A percentile compares a stretch with the other conserved stretches of the same genome.
Conservation (phyloP, 1,140 invertebrate genomes). For the Platorchestia sp. region DNA sequence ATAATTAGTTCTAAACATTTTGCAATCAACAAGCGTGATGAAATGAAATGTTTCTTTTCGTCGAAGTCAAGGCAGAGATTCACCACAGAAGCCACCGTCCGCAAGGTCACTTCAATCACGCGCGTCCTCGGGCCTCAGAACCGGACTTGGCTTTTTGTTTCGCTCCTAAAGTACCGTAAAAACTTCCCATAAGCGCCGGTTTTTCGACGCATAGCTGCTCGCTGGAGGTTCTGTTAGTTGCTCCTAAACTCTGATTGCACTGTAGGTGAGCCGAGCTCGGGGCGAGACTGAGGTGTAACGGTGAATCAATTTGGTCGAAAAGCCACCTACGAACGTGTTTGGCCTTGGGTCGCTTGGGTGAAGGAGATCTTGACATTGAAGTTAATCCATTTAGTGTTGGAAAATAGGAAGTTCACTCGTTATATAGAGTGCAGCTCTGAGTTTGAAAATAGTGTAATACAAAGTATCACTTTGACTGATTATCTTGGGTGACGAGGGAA, state of each 20-base stretch:
- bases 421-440: background rate
- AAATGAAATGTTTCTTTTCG: background rate
- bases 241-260: background rate
- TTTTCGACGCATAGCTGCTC: slow-evolving; percentile 6
- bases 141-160: background rate
- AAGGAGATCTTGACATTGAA: background rate
- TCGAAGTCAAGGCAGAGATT: background rate
- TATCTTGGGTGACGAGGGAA: background rate
- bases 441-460: background rate
- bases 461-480: background rate
- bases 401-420: background rate
- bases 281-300: background rate
- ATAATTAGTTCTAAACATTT: background rate
- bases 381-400: background rate
- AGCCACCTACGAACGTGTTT: background rate
- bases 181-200: background rate
- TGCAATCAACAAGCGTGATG: background rate
- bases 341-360: background rate
- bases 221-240: background rate
- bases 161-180: background rate
- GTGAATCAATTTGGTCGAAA: background rate
- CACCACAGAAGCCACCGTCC: background rate
- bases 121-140: background rate
- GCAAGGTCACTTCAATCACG: background rate
- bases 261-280: background rate